Percentiles rank a stretch among this genome's conserved stretches.
phyloP scores from a whole-genome alignment of 1,140 invertebrate genomes.

The Chlorops oryzae region DNA sequence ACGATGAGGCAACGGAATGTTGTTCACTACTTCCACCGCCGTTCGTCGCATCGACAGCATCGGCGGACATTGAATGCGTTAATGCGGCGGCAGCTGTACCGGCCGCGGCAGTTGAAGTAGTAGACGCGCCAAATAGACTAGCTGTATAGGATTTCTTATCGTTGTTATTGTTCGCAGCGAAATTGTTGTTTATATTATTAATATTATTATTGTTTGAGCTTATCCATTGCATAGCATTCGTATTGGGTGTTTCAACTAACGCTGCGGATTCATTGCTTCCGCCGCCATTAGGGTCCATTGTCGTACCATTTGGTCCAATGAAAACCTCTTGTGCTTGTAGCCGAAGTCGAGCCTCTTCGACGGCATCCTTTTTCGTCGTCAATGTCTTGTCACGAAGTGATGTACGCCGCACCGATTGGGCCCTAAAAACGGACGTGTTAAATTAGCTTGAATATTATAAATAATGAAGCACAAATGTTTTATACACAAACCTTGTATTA shows the following conservation, averaged over 20 bases:
- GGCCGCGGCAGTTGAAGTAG: conserved; percentile 16
- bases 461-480: not conserved
- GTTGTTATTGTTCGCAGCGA: conserved; percentile 17
- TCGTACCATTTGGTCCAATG: conserved; percentile 12
- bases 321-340: conserved; percentile 59
- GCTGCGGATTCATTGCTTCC: no score
- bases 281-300: conserved; percentile 6
- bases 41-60: conserved; percentile 28
- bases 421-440: conserved; percentile 43
- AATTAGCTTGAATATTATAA: not conserved
- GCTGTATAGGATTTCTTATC: conserved; percentile 24
- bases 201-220: conserved; percentile 14
- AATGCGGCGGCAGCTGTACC: not conserved
- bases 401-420: conserved; percentile 86
- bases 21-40: conserved; percentile 34
- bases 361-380: conserved; percentile 90
- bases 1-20: no score
- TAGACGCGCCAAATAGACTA: conserved; percentile 23
- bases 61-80: conserved; percentile 10
- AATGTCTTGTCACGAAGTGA: conserved; percentile 90
- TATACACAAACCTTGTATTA: conserved; percentile 52
- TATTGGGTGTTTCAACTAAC: no score
- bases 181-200: conserved; percentile 26
- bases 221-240: no score
- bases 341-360: conserved; percentile 78